A percentile compares a stretch with the other conserved stretches of the same genome.
Conservation (phyloP, 1,140 invertebrate species). For the Heliconius nattereri region DNA sequence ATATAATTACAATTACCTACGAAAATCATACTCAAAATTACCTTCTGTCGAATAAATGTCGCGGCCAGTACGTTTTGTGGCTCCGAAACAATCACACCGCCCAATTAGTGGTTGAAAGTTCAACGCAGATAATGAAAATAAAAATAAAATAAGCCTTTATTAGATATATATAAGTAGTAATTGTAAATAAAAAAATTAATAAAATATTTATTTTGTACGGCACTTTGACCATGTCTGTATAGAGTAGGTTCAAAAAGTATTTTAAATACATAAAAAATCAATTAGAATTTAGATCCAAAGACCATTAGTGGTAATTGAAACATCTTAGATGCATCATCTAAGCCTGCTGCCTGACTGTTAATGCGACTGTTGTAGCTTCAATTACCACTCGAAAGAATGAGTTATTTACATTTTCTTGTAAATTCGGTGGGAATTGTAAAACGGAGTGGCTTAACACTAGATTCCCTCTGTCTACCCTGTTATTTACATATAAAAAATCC, state of each 20-base stretch:
- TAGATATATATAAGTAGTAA: not conserved
- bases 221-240: not conserved
- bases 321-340: no score
- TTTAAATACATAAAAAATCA: not conserved
- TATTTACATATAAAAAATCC: no score
- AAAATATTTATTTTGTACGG: not conserved
- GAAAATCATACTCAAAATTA: not conserved
- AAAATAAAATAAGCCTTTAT: not conserved
- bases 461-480: no score
- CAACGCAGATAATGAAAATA: not conserved
- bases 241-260: not conserved
- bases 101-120: not conserved
- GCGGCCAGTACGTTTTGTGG: not conserved
- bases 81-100: slow-evolving; percentile 8
- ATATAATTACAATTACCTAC: not conserved
- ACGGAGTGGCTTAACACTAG: no score
- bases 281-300: not conserved
- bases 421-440: not conserved
- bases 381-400: no score
- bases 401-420: not conserved
- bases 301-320: no score
- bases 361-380: no score
- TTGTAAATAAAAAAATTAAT: no score
- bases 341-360: no score
- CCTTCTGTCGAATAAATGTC: not conserved